Evolutionary conservation across 2,113 vertebrate species (phyloP), one percentile per base, ranked within the genome.

Genomic region (Urocitellus parryii): DNA sequence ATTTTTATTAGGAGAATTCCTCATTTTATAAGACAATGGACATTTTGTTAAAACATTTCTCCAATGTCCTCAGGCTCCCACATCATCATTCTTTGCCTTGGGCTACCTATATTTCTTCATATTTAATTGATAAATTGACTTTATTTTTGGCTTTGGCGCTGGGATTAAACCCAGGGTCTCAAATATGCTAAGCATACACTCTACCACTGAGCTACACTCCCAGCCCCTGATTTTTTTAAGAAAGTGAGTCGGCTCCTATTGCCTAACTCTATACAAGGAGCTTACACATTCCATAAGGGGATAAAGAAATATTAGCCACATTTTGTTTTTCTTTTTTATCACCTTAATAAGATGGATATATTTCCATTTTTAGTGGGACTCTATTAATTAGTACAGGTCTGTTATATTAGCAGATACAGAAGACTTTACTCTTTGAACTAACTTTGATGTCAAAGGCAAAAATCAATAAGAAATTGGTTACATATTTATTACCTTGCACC

Each of bases 401-500:
- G 13, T 56, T 73, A 79, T 34, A 91, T 29, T 89, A 8, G 10
- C 17, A 56, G n/a, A 88, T 37, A 83, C 56, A 56, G n/a, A 83
- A 20, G 27, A 72, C 37, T 97, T 92, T 37, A 56, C 12, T 82
- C 56, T 96, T 77, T 58, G 63, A 90, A 96, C 27, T 6, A 48
- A 65, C 56, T 94, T 90, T 83, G 68, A 78, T 90, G 85, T 32
- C 56, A 78, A 91, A 81, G 83, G 83, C 80, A 96, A 58, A 98
- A 53, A 91, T 88, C 73, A 84, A 12, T 53, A 92, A 61, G 79
- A 88, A 97, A 96, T 68, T 2, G 89, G 8, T 45, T 92, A 16
- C 92, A 89, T 88, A 86, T n/a, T n/a, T n/a, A n/a, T 98, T 97
- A 99, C 98, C 98, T 98, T 98, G 94, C 3, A 97, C 65, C 96